A percentile compares a stretch with the other conserved stretches of the same genome.
phyloP scores from a whole-genome alignment of 1,140 invertebrate species.

The Calephelis nemesis region DNA sequence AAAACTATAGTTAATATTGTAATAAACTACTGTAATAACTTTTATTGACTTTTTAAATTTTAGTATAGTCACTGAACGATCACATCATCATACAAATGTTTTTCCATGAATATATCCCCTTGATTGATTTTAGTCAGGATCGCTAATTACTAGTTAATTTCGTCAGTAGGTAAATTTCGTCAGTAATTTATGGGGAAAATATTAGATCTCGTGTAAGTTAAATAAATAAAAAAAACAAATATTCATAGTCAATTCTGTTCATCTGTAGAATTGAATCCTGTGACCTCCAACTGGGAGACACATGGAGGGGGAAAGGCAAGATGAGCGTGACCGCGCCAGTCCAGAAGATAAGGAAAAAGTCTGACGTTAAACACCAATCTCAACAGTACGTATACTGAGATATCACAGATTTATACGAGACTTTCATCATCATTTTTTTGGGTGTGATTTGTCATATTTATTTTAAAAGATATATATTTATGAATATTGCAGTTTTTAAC shows the following conservation, averaged over 20 bases:
- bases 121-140: no score
- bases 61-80: no score
- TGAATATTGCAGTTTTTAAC: not conserved
- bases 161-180: no score
- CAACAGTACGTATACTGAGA: slow-evolving; percentile 85
- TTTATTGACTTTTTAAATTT: no score
- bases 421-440: slow-evolving; percentile 25
- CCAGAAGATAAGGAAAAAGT: slow-evolving; percentile 91
- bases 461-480: slow-evolving; percentile 1
- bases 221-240: slow-evolving; percentile 28
- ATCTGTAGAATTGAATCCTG: slow-evolving; percentile 87
- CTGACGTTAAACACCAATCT: slow-evolving; percentile 89
- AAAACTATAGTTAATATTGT: no score
- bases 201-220: not conserved
- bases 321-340: slow-evolving; percentile 89
- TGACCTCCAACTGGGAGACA: slow-evolving; percentile 88
- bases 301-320: slow-evolving; percentile 85
- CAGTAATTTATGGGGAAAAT: no score
- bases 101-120: no score
- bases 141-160: no score
- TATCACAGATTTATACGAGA: slow-evolving; percentile 38
- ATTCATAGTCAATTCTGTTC: slow-evolving; percentile 66
- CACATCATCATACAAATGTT: no score
- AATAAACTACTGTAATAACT: no score
- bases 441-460: slow-evolving; percentile 22